Evolutionary conservation across 2,888 invertebrate genomes (phyloP).

Genomic region (Notodonta dromedarius): DNA sequence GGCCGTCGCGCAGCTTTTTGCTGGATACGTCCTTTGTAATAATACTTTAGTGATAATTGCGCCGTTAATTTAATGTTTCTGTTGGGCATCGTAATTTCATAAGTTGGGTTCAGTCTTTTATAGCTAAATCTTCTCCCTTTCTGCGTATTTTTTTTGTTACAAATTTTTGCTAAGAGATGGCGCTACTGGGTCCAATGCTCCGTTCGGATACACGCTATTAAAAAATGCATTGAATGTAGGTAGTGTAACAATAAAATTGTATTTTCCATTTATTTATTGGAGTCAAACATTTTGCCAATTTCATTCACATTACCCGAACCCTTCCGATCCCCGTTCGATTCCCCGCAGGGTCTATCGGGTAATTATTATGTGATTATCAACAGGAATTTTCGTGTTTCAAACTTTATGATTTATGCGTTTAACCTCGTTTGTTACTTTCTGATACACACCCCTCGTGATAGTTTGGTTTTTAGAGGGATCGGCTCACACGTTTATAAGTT

Average conservation of each 20-base stretch:
- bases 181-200: constrained; percentile 15
- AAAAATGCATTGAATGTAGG: not conserved
- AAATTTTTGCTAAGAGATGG: constrained; percentile 29
- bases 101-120: constrained; percentile 45
- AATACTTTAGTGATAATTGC: constrained; percentile 75
- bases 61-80: constrained; percentile 68
- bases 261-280: not conserved
- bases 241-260: not conserved
- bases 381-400: constrained; percentile 68
- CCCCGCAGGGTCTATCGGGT: constrained; percentile 59
- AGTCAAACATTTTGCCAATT: constrained; percentile 31
- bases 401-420: constrained; percentile 80
- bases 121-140: constrained; percentile 18
- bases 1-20: constrained; percentile 66
- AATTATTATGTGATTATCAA: constrained; percentile 79
- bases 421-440: constrained; percentile 39
- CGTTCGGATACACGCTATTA: not conserved
- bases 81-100: constrained; percentile 67
- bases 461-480: constrained; percentile 26
- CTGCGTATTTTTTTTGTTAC: constrained; percentile 13
- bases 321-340: constrained; percentile 53
- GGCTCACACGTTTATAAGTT: constrained; percentile 9
- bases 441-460: constrained; percentile 22
- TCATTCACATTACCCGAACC: constrained; percentile 37
- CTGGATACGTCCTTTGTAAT: constrained; percentile 72